Percentiles rank a stretch among this genome's conserved stretches.
Conservation (phyloP, 2,888 invertebrate genomes). For the Slavum lentiscoides region DNA sequence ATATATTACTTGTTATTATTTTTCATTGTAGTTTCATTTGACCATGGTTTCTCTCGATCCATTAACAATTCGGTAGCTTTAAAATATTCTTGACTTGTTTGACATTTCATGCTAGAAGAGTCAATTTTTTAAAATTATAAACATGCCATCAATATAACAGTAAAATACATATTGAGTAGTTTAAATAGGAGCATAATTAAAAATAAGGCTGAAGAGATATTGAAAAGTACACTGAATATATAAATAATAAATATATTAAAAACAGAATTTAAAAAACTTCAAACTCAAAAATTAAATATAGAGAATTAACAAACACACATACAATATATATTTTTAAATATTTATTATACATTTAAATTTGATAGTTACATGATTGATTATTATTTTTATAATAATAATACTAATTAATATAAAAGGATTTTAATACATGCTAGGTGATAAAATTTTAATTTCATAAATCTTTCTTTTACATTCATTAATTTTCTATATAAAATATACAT, state of each 20-base stretch:
- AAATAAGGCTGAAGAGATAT: no score
- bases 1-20: constrained; percentile 42
- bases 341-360: no score
- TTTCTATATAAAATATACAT: no score
- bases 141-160: background rate
- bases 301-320: background rate
- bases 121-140: background rate
- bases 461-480: no score
- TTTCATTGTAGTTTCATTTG: constrained; percentile 51
- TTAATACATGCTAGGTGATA: no score
- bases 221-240: no score
- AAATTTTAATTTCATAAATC: no score
- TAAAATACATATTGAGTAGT: background rate
- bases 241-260: background rate
- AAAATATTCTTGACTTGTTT: constrained; percentile 52
- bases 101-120: constrained; percentile 50
- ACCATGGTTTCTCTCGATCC: constrained; percentile 52
- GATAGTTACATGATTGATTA: no score
- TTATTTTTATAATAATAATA: no score
- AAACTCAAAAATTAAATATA: background rate
- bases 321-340: background rate
- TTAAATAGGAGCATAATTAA: no score
- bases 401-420: no score
- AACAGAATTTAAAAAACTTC: background rate
- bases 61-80: constrained; percentile 46